A percentile compares a stretch with the other conserved stretches of the same genome.
These are phyloP conservation scores for Sebastes dallii DNA, from an alignment of 2,797 vertebrate genomes.

Conservation along the genomic window DNA sequence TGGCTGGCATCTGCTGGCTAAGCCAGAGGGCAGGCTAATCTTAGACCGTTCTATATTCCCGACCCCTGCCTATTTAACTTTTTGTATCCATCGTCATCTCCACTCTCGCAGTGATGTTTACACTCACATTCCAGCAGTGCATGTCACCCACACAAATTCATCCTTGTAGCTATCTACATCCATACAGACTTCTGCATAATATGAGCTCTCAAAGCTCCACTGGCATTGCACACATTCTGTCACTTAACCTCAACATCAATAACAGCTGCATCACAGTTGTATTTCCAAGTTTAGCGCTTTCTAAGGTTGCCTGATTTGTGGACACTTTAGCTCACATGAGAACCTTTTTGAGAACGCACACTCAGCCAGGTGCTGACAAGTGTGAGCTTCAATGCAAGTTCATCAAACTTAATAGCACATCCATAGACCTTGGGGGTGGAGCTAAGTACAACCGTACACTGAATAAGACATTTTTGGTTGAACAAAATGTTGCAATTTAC, in stretches of 20 bases:
- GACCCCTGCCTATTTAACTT: constrained; percentile 51
- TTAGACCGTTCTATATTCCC: constrained; percentile 71
- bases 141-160: constrained; percentile 35
- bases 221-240: constrained; percentile 13
- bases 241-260: constrained; percentile 47
- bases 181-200: constrained; percentile 12
- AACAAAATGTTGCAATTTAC: too few species aligned
- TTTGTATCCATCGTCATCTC: constrained; percentile 36
- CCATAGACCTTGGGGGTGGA: background rate
- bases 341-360: constrained; percentile 6
- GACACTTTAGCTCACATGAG: background rate
- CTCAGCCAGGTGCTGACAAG: background rate
- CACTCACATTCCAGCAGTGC: constrained; percentile 46
- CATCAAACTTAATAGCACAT: background rate
- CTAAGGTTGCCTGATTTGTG: constrained; percentile 18
- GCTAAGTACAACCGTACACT: too few species aligned
- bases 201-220: background rate
- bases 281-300: constrained; percentile 36
- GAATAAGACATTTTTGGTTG: too few species aligned
- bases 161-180: constrained; percentile 7
- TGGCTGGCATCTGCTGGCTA: constrained; percentile 67
- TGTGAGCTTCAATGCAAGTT: background rate
- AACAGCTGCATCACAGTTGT: constrained; percentile 52
- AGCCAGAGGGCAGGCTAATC: constrained; percentile 76
- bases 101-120: constrained; percentile 54